These are phyloP conservation scores for Aphis gossypii DNA, from an alignment of 1,140 invertebrate genomes.

Conservation along the genomic window DNA sequence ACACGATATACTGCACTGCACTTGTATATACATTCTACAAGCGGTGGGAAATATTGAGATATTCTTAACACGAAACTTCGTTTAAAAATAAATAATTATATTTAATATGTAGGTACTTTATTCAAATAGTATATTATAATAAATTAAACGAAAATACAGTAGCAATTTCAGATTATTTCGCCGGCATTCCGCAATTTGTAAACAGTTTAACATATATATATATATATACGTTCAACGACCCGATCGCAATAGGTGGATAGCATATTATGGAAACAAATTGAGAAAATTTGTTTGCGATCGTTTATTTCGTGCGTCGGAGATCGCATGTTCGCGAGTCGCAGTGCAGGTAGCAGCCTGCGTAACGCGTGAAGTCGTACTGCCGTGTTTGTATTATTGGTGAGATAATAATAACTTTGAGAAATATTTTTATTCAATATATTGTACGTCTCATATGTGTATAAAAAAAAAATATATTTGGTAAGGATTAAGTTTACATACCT, in stretches of 20 bases:
- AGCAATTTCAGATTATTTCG: neutral
- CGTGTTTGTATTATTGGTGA: neutral
- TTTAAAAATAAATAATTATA: slow-evolving; percentile 4
- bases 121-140: neutral
- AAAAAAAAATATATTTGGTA: neutral
- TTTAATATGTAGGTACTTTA: neutral
- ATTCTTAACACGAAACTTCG: neutral
- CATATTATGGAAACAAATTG: neutral
- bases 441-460: too few species aligned
- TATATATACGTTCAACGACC: neutral
- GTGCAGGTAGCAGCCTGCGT: neutral
- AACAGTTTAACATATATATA: neutral
- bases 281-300: neutral
- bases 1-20: neutral
- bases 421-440: too few species aligned
- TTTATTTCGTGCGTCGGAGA: neutral
- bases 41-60: neutral
- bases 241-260: neutral
- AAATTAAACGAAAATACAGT: neutral
- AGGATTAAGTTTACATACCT: neutral
- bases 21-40: neutral
- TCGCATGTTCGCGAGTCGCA: neutral
- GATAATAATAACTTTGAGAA: neutral
- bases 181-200: neutral
- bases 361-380: neutral